Evolutionary conservation across 2,888 invertebrate species (phyloP).

Genomic region (Caenorhabditis angaria): DNA sequence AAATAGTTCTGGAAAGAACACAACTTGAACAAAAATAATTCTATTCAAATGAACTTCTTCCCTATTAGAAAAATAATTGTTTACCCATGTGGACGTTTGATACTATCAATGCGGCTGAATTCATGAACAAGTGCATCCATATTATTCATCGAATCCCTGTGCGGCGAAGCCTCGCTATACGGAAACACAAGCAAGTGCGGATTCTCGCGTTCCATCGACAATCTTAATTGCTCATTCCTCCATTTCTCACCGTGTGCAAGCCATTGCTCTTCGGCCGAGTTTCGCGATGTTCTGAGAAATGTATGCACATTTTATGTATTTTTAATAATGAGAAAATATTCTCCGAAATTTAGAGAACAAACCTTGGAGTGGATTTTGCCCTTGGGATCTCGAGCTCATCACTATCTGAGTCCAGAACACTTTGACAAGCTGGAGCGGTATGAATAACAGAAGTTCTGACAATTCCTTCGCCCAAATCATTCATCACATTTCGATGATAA

Average conservation of each 20-base stretch:
- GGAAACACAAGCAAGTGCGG: constrained; percentile 55
- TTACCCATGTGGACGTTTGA: constrained; percentile 53
- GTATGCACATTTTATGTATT: not conserved
- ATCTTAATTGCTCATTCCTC: constrained; percentile 67
- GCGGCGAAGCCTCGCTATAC: constrained; percentile 49
- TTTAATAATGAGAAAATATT: no score
- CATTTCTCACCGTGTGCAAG: constrained; percentile 62
- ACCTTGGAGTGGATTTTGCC: constrained; percentile 45
- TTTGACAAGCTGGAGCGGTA: constrained; percentile 68
- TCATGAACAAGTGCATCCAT: constrained; percentile 50
- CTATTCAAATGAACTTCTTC: constrained; percentile 1
- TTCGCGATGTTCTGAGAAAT: constrained; percentile 40
- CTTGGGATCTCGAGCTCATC: constrained; percentile 46
- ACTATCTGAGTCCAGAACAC: constrained; percentile 62
- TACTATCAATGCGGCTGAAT: constrained; percentile 51
- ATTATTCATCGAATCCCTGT: constrained; percentile 53
- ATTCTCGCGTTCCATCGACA: constrained; percentile 61
- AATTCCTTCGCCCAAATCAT: constrained; percentile 62
- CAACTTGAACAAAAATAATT: constrained; percentile 10
- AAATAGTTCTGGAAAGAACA: not conserved
- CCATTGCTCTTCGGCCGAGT: constrained; percentile 68
- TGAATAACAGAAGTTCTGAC: constrained; percentile 69
- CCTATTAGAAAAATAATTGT: not conserved
- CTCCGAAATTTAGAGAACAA: no score
- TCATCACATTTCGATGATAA: constrained; percentile 60